phyloP scores from a whole-genome alignment of 2,797 vertebrate genomes.

The Syngnathus acus region DNA sequence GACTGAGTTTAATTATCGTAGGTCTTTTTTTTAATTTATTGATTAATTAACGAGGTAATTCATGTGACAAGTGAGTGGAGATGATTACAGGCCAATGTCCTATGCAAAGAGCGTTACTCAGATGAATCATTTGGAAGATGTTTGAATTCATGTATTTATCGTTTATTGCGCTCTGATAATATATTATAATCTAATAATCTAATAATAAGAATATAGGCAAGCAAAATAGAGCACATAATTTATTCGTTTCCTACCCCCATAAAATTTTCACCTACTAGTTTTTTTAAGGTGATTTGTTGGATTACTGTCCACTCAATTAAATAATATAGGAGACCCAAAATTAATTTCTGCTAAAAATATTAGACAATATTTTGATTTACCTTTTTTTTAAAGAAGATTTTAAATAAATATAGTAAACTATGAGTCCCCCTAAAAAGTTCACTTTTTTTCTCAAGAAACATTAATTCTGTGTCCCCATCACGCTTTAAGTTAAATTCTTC shows the following conservation, averaged over 20 bases:
- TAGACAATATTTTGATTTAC: neutral
- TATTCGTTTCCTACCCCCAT: neutral
- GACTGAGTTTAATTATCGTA: conserved; percentile 90
- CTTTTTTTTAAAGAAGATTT: neutral
- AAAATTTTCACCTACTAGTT: neutral
- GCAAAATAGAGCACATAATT: neutral
- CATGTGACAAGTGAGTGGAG: conserved; percentile 81
- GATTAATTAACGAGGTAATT: conserved; percentile 92
- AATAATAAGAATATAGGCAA: neutral
- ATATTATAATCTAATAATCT: too few species aligned
- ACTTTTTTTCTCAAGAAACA: neutral
- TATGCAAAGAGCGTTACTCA: conserved; percentile 11
- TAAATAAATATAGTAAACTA: neutral
- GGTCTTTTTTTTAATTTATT: conserved; percentile 72
- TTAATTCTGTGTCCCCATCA: neutral
- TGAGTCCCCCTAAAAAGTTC: neutral
- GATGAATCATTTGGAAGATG: neutral
- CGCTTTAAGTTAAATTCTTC: neutral
- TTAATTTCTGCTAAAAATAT: neutral
- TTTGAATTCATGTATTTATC: neutral
- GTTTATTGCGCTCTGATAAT: neutral
- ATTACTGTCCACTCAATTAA: conserved; percentile 27
- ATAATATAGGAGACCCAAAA: neutral
- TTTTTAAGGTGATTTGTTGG: conserved; percentile 20
- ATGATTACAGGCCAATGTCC: conserved; percentile 62